Percentiles rank a stretch among this genome's conserved stretches.
phyloP scores from a whole-genome alignment of 2,888 invertebrate species.

The Lasioglossum marginatum region DNA sequence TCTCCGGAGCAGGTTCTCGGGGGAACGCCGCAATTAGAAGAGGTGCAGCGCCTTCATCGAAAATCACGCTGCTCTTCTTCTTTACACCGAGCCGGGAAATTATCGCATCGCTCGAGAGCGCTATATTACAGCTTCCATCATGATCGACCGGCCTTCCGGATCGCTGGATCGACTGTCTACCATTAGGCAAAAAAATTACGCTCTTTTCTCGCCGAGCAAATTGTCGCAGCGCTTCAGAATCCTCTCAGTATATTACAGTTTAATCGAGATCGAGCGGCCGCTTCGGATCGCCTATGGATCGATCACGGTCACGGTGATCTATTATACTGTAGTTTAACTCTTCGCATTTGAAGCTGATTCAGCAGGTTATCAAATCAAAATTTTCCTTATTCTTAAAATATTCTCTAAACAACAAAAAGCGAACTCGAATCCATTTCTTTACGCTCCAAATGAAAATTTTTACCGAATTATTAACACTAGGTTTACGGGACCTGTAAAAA shows the following conservation, averaged over 20 bases:
- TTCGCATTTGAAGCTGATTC: neutral
- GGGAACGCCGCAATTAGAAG: no score
- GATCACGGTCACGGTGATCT: neutral
- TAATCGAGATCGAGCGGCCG: neutral
- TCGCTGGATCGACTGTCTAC: neutral
- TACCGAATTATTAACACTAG: neutral
- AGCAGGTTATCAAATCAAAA: neutral
- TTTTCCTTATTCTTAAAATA: neutral
- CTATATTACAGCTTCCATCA: slow-evolving; percentile 2
- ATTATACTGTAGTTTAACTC: neutral
- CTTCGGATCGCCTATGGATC: neutral
- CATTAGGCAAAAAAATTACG: neutral
- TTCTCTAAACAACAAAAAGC: neutral
- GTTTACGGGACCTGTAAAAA: neutral
- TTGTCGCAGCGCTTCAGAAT: neutral
- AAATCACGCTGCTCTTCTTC: neutral
- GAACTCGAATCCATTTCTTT: neutral
- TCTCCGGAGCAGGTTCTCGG: neutral
- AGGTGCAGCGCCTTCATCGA: neutral
- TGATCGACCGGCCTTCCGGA: neutral
- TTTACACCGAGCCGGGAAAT: neutral
- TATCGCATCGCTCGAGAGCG: neutral
- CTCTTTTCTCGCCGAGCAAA: neutral
- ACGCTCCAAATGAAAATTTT: neutral
- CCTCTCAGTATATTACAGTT: neutral